Conservation (phyloP, 2,888 invertebrate species). For the Vannuccia rotundouncinata region DNA sequence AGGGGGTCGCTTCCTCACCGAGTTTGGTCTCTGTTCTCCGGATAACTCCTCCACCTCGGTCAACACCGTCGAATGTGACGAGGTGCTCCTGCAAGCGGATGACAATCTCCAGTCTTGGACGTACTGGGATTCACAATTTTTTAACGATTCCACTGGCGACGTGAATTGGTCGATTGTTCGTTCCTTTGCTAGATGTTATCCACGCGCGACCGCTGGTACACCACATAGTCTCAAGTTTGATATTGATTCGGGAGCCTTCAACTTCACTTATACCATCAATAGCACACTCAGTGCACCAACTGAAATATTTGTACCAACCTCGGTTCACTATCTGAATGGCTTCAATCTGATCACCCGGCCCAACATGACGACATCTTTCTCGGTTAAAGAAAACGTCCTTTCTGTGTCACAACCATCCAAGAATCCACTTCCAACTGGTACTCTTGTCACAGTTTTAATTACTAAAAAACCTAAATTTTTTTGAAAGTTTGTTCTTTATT, state of each 20-base stretch:
- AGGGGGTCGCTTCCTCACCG: slow-evolving; percentile 45
- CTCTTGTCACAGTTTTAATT: not conserved
- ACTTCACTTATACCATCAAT: slow-evolving; percentile 41
- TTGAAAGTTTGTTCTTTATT: no score
- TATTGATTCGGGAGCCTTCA: slow-evolving; percentile 39
- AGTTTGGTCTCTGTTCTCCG: slow-evolving; percentile 46
- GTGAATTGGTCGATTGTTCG: slow-evolving; percentile 39
- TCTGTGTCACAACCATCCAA: not conserved
- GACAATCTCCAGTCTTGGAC: slow-evolving; percentile 46
- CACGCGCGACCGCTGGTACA: slow-evolving; percentile 44
- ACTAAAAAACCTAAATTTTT: not conserved
- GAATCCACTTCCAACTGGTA: not conserved
- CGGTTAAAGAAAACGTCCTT: not conserved
- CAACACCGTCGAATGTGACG: slow-evolving; percentile 44
- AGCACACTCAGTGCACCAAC: slow-evolving; percentile 42
- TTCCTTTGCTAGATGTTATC: slow-evolving; percentile 44
- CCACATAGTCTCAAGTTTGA: slow-evolving; percentile 43
- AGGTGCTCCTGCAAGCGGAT: slow-evolving; percentile 44
- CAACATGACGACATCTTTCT: not conserved
- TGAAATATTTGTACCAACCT: slow-evolving; percentile 43
- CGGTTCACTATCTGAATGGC: slow-evolving; percentile 43
- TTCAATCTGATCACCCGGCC: slow-evolving; percentile 36
- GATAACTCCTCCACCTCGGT: slow-evolving; percentile 41
- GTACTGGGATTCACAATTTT: slow-evolving; percentile 47
- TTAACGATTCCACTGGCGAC: slow-evolving; percentile 41